These are phyloP conservation scores for Glossophaga mutica DNA, from an alignment of 2,797 vertebrate species.

Conservation along the genomic window DNA sequence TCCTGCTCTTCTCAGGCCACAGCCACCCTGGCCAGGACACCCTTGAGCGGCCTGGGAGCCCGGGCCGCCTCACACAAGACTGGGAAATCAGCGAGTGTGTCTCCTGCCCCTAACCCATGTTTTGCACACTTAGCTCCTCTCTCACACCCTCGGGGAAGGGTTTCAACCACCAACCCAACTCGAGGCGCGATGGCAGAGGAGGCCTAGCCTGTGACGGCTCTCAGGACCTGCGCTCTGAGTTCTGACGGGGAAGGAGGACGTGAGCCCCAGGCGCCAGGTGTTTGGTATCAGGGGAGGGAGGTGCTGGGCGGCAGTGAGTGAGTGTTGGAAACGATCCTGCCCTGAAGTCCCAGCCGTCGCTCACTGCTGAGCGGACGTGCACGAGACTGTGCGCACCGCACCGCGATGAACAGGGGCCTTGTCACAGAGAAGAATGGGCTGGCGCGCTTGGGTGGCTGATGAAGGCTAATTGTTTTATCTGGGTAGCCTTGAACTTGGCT, in stretches of 20 bases:
- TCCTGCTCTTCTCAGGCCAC: not conserved
- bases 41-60: not conserved
- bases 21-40: not conserved
- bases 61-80: not conserved
- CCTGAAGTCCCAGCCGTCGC: not conserved
- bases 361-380: not conserved
- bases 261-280: not conserved
- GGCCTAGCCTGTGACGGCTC: not conserved
- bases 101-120: not conserved
- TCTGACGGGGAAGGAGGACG: not conserved
- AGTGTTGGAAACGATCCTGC: not conserved
- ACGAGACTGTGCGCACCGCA: not conserved
- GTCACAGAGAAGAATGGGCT: not conserved
- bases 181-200: not conserved
- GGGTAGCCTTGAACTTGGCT: not conserved
- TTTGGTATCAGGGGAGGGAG: not conserved
- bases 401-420: not conserved
- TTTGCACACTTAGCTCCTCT: not conserved
- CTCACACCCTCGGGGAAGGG: not conserved
- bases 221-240: not conserved
- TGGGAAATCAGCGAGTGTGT: not conserved
- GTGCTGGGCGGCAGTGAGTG: fast-evolving
- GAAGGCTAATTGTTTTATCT: not conserved
- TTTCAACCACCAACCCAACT: not conserved
- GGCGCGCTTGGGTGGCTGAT: not conserved